Evolutionary conservation across 2,888 invertebrate genomes (phyloP), one percentile per base, ranked within the genome.

Genomic region (Crioceris asparagi): DNA sequence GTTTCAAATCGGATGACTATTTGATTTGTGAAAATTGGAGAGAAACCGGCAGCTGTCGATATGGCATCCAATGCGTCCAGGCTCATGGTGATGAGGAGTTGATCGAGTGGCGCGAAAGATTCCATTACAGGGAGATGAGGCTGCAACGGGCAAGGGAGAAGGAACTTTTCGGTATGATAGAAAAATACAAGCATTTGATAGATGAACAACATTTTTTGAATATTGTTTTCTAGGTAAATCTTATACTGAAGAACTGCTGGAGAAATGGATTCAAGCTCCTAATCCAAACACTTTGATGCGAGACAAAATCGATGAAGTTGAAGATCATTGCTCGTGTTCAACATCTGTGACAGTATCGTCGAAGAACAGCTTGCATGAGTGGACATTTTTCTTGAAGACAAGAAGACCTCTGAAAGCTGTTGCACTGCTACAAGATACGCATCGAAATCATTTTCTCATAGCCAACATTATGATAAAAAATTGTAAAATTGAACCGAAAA

Each of bases 41-140:
- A 25, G 70, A 71, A 45, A 64, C 65, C 23, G 71, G 70, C 29
- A 64, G 65, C 27, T 84, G 83, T 55, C 70, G 77, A 16, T 76
- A 77, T 52, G 82, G 81, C 12, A 70, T 73, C 32, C 78, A 79
- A 53, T 84, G 84, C 58, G 76, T 79, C 7, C 77, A 79, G 56
- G 84, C 84, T 2, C 84, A 84, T 55, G 79, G 80, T 2, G 60
- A 68, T 15, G 77, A 75, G 32, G 84, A 84, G 58, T 61, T 83
- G 6, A 68, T 71, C 16, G 83, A 83, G 59, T 83, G 84, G 83
- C 74, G 75, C 50, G 75, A 78, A 47, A 63, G 82, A 38, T 81
- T 80, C 57, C 75, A 77, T 47, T 77, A 79, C 53, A 65, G 79
- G 14, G 67, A 71, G 46, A 76, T 74, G 72, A 71, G 72, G 47